Evolutionary conservation across 2,888 invertebrate species (phyloP).

Genomic region (Luffia ferchaultella): DNA sequence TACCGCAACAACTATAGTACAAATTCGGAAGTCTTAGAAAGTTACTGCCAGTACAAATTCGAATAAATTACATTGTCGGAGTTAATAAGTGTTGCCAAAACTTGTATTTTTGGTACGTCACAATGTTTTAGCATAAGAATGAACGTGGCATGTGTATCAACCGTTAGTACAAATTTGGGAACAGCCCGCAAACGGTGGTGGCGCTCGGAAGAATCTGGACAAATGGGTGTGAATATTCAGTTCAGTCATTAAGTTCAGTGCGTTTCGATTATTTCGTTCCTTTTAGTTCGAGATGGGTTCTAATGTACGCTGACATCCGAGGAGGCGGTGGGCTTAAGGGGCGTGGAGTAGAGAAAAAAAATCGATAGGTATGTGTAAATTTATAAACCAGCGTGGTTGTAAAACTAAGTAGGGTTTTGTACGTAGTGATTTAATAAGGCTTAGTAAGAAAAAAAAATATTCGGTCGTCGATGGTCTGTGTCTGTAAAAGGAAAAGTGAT

Average conservation of each 20-base stretch:
- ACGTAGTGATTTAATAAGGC: conserved; percentile 56
- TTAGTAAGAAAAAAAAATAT: conserved; percentile 39
- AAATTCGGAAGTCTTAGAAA: conserved; percentile 58
- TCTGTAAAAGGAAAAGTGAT: conserved; percentile 64
- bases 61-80: conserved; percentile 35
- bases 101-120: conserved; percentile 50
- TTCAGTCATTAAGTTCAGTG: not conserved
- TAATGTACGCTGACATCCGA: not conserved
- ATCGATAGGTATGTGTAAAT: conserved; percentile 26
- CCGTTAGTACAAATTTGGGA: conserved; percentile 18
- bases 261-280: conserved; percentile 1
- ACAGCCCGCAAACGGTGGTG: conserved; percentile 27
- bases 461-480: conserved; percentile 60
- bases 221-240: no score
- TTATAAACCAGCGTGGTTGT: conserved; percentile 60
- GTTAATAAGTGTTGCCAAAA: conserved; percentile 62
- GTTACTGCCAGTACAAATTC: conserved; percentile 64
- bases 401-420: conserved; percentile 66
- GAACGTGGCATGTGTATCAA: conserved; percentile 37
- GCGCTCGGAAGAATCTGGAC: conserved; percentile 8
- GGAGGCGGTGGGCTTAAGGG: not conserved
- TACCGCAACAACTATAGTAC: conserved; percentile 54
- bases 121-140: conserved; percentile 49
- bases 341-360: not conserved
- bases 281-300: not conserved